These are phyloP conservation scores for Platalea minor DNA, from an alignment of 2,797 vertebrate genomes.

Conservation along the genomic window DNA sequence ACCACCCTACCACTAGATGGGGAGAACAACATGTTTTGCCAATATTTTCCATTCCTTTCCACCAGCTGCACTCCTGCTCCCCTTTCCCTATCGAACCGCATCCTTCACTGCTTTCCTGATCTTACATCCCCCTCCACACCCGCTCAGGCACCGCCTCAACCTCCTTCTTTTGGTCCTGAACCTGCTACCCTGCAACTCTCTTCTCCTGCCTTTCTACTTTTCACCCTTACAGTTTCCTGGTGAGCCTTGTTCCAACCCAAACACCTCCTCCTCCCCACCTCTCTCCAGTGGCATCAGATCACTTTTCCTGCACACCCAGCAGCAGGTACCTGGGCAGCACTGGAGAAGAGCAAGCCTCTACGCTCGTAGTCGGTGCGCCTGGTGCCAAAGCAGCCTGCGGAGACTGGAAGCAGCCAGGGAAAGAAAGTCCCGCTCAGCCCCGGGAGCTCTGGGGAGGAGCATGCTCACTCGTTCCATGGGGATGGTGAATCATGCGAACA, in stretches of 20 bases:
- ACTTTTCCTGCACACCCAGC: neutral
- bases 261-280: neutral
- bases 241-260: neutral
- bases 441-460: neutral
- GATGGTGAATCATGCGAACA: rapidly evolving
- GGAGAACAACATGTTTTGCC: neutral
- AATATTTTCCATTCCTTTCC: neutral
- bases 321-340: neutral
- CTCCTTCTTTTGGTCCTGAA: neutral
- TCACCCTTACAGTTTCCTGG: neutral
- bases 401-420: neutral
- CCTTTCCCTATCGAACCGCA: rapidly evolving
- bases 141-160: neutral
- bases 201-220: neutral
- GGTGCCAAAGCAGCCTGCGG: neutral
- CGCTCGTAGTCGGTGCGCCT: rapidly evolving
- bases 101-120: neutral
- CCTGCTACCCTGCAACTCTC: neutral
- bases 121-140: neutral
- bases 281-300: neutral
- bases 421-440: neutral
- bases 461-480: neutral
- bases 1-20: neutral
- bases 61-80: neutral
- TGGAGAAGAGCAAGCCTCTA: neutral